Evolutionary conservation across 2,888 invertebrate genomes (phyloP), one percentile per base, ranked within the genome.

Genomic region (Sarcophaga caerulescens): DNA sequence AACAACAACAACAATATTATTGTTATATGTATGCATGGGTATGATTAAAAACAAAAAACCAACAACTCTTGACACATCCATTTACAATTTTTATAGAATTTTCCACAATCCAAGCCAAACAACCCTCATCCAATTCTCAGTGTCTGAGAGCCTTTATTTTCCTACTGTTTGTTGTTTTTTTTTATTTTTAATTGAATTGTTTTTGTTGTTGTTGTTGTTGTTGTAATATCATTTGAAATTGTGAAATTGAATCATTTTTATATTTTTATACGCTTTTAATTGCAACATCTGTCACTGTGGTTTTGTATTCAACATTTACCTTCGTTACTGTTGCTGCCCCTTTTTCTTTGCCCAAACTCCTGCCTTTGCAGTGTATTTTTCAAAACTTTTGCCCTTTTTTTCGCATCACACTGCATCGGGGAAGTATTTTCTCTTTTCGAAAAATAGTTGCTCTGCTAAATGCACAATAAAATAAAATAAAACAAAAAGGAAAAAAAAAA

Each of bases 261-360:
- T 90, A 90, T 77, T 84, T 91, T 91, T 90, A 91, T 90, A 90
- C 91, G 87, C 88, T 89, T 91, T 91, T 92, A 92, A 92, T 92
- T 92, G 91, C 91, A 91, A 91, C 92, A 92, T 92, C 92, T 92
- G 92, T 92, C 92, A 90, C 89, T 92, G 91, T 90, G 91, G 90
- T 87, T 87, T 87, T 76, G 35, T 65, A 69, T 74, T 62, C 35
- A 35, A 84, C 85, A 81, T 85, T 80, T 83, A 84, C 83, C 85
- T 82, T 84, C 70, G 80, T 81, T n/a, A 62, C 19, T 44, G 11
- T 44, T 6, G 10, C 44, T 62, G 19, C 14, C 75, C 62, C n/a
- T n/a, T n/a, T 63, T 85, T 8, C 2, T 35, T 10, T 35, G 35
- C 35, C 35, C 35, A 35, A 35, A 35, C 35, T 35, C 35, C 8